Base-by-base conservation (phyloP, 1,140 invertebrate genomes). In the Dicyema japonicum region DNA sequence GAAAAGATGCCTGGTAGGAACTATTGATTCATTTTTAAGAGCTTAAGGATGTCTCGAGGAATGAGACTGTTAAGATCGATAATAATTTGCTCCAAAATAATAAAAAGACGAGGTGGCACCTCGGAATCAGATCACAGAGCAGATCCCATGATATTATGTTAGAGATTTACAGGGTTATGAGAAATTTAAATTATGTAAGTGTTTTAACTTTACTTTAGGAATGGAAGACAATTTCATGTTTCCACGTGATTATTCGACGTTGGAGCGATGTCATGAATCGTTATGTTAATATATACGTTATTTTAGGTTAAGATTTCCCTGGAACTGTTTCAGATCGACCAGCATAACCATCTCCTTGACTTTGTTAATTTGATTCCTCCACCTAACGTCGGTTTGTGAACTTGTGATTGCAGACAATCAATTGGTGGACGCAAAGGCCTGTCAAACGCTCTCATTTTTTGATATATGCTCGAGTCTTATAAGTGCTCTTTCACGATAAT, bases 361-460 rank as follows among this genome's bases (percentile, higher is more conserved):
- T 97, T 97, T 44, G 94, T 94, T 50, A 82, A 74, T 33, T 54
- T 85, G 21, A 29, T 32, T 31, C 27, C 13, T 34, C 19, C 26
- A 27, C 7, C 24, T 19, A 12, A 23, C 31, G 16, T 11, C 22
- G 14, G 25, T 34, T 25, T 19, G 15, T 13, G n/a, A 18, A 4
- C 15, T 29, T 5, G 14, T 24, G 22, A 32, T 2, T 32, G 9
- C 8, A n/a, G n/a, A n/a, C n/a, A n/a, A n/a, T n/a, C n/a, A n/a
- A n/a, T n/a, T 19, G 31, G 26, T 30, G 26, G 8, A 31, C 28
- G 30, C 24, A 22, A 15, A 18, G 11, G 29, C 27, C 7, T 78
- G 92, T 42, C 76, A 90, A 47, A 90, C 80, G 3, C 85, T 94
- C 71, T 82, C 94, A 58, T 97, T 97, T 56, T 94, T 97, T 50